Evolutionary conservation across 2,888 invertebrate genomes (phyloP).

Genomic region (Tenthredo mesomela): DNA sequence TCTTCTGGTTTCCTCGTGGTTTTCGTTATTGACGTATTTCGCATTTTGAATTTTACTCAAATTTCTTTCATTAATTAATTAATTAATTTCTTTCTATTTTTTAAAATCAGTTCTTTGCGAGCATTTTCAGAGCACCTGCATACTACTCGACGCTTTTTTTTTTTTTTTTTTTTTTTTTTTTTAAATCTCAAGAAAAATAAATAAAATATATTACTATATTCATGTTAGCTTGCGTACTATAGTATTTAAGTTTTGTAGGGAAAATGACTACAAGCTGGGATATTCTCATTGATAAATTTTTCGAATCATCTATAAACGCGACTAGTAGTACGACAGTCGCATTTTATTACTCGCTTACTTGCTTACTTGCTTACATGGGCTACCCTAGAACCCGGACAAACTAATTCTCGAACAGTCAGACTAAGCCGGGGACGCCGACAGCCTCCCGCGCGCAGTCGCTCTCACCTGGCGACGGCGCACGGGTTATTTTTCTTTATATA

Average conservation of each 20-base stretch:
- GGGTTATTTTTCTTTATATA: neutral
- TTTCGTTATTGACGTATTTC: neutral
- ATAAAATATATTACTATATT: neutral
- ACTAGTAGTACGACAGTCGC: neutral
- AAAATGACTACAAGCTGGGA: neutral
- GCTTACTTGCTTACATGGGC: neutral
- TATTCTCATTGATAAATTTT: slow-evolving; percentile 1
- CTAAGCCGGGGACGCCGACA: slow-evolving; percentile 6
- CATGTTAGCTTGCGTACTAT: neutral
- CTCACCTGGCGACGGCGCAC: slow-evolving; percentile 48
- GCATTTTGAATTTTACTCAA: neutral
- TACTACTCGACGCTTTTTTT: neutral
- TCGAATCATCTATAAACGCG: neutral
- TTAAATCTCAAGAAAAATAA: neutral
- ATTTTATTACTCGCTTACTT: neutral
- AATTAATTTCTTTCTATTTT: too few species aligned
- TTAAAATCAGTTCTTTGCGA: neutral
- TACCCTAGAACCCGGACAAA: slow-evolving; percentile 47
- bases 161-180: too few species aligned
- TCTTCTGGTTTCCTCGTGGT: neutral
- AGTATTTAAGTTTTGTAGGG: neutral
- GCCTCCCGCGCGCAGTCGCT: slow-evolving; percentile 45
- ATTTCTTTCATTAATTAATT: neutral
- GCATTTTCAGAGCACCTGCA: neutral
- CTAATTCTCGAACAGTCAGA: slow-evolving; percentile 24